A percentile compares a stretch with the other conserved stretches of the same genome.
Conservation (phyloP, 2,888 invertebrate species). For the Melipona beecheii region DNA sequence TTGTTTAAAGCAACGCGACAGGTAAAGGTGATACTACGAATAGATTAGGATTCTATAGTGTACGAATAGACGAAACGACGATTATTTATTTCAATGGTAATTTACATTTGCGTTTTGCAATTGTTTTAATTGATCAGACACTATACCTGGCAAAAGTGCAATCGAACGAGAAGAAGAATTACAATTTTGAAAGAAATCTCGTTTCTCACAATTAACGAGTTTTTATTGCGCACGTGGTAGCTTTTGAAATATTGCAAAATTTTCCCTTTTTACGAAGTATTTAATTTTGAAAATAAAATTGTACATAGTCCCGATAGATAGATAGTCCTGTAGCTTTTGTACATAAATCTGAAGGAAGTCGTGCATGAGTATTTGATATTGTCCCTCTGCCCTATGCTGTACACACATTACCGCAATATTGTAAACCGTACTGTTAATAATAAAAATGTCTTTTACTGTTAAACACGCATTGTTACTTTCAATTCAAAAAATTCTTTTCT, state of each 20-base stretch:
- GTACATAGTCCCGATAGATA: slow-evolving; percentile 38
- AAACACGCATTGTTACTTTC: slow-evolving; percentile 20
- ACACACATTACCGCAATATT: slow-evolving; percentile 65
- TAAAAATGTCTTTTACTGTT: slow-evolving; percentile 75
- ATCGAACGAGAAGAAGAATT: not conserved
- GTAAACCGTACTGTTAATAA: slow-evolving; percentile 75
- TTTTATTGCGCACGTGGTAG: not conserved
- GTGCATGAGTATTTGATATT: slow-evolving; percentile 61
- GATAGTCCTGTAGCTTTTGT: slow-evolving; percentile 61
- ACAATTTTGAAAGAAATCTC: not conserved
- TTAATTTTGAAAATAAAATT: slow-evolving; percentile 31
- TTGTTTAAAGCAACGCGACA: slow-evolving; percentile 12
- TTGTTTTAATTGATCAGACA: not conserved
- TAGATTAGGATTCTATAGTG: slow-evolving; percentile 32
- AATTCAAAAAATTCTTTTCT: not conserved
- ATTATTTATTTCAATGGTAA: slow-evolving; percentile 61
- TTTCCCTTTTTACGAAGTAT: not conserved
- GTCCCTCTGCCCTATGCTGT: slow-evolving; percentile 43
- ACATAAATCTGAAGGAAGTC: slow-evolving; percentile 52
- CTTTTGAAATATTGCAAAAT: not conserved
- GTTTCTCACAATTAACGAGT: not conserved
- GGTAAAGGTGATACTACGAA: slow-evolving; percentile 44
- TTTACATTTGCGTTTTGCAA: not conserved
- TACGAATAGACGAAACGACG: slow-evolving; percentile 13
- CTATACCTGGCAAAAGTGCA: slow-evolving; percentile 27